These are phyloP conservation scores for Aphaenogaster rudis DNA, from an alignment of 1,140 invertebrate genomes.

Conservation along the genomic window DNA sequence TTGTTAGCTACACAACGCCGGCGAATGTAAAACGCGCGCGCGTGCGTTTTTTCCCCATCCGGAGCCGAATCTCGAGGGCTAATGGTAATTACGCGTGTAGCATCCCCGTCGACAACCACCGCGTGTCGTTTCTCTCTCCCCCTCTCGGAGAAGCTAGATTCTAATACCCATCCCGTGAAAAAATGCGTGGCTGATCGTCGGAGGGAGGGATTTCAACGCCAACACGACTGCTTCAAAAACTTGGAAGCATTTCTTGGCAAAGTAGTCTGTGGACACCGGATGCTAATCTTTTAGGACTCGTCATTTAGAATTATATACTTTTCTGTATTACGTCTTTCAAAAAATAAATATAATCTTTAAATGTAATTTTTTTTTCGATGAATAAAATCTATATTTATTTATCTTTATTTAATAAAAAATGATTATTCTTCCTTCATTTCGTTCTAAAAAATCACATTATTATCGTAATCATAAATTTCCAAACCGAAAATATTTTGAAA, in stretches of 20 bases:
- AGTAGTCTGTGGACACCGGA: background rate
- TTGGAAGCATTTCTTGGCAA: slow-evolving; percentile 30
- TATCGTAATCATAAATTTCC: slow-evolving; percentile 5
- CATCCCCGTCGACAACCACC: background rate
- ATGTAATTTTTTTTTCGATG: background rate
- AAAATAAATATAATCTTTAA: background rate
- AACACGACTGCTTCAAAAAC: background rate
- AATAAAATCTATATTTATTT: background rate
- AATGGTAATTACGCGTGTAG: background rate
- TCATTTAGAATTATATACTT: background rate
- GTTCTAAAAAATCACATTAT: background rate
- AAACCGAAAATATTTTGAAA: background rate
- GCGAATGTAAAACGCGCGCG: slow-evolving; percentile 32
- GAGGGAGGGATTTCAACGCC: slow-evolving; percentile 10
- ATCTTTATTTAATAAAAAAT: background rate
- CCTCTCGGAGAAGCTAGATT: slow-evolving; percentile 8
- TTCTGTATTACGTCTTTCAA: background rate
- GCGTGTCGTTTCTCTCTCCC: background rate
- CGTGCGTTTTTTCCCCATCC: background rate
- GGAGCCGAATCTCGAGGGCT: background rate
- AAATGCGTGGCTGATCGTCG: slow-evolving; percentile 32
- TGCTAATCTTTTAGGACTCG: background rate
- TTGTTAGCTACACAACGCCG: slow-evolving; percentile 59
- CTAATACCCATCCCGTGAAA: slow-evolving; percentile 16
- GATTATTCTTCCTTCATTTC: background rate